Evolutionary conservation across 2,113 vertebrate genomes (phyloP).

Genomic region (Erinaceus europaeus): DNA sequence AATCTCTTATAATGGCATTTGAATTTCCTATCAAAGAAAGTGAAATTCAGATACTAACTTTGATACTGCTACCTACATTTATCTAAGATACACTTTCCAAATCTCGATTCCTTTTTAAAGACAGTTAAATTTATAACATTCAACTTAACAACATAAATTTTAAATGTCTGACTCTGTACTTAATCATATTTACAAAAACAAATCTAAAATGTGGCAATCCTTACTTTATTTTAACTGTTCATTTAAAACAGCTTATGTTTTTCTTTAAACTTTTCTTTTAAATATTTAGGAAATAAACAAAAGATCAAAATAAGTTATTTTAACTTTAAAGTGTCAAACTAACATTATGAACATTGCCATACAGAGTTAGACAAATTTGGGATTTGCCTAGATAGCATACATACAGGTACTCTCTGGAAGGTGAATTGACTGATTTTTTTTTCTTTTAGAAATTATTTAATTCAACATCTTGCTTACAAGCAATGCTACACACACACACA

Average conservation of each 20-base stretch:
- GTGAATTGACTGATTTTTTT: no score
- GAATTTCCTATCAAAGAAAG: background rate
- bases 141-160: background rate
- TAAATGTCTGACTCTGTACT: background rate
- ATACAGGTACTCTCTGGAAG: no score
- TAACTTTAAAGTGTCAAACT: constrained; percentile 9
- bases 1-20: background rate
- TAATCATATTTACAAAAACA: background rate
- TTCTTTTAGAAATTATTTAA: no score
- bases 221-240: background rate
- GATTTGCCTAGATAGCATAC: background rate
- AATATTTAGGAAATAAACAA: no score
- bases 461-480: no score
- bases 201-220: background rate
- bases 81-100: background rate
- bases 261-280: background rate
- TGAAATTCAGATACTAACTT: constrained; percentile 2
- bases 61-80: background rate
- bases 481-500: no score
- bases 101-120: constrained; percentile 24
- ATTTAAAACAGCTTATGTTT: background rate
- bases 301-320: no score
- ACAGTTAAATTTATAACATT: no score
- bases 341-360: background rate
- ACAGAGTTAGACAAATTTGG: background rate